Conservation (phyloP, 2,888 invertebrate genomes). For the Trachelus troglodyta region DNA sequence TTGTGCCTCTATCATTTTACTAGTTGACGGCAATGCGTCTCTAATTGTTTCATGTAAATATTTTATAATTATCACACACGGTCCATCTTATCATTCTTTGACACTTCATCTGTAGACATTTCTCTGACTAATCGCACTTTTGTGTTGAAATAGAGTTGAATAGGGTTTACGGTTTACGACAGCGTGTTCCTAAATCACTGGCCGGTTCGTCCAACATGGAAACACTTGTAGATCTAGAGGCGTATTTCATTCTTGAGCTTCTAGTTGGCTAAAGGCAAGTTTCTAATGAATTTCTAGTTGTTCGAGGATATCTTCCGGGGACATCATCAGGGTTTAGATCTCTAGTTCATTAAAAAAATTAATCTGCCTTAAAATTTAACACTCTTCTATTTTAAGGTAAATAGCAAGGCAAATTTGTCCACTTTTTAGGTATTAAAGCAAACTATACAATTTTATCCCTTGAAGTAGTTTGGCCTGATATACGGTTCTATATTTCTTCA, state of each 20-base stretch:
- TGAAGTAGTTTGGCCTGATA: background rate
- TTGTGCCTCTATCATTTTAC: conserved; percentile 8
- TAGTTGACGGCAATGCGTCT: conserved; percentile 15
- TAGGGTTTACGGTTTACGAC: background rate
- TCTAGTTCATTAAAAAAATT: too few relatives aligned
- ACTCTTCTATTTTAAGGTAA: background rate
- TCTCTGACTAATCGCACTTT: conserved; percentile 21
- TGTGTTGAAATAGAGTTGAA: background rate
- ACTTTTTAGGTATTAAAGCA: background rate
- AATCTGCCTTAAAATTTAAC: background rate
- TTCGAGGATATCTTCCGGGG: background rate
- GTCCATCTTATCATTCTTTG: conserved; percentile 13
- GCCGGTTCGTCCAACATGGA: background rate
- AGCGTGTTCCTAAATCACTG: background rate
- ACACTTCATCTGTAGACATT: conserved; percentile 13
- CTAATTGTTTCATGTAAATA: conserved; percentile 5
- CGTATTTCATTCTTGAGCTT: background rate
- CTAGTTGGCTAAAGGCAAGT: background rate
- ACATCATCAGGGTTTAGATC: background rate
- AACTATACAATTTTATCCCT: background rate
- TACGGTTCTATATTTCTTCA: background rate
- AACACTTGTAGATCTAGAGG: background rate
- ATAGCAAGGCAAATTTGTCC: background rate
- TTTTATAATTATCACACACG: conserved; percentile 18
- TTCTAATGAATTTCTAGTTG: background rate